These are phyloP conservation scores for Philopedon plagiatum DNA, from an alignment of 2,888 invertebrate species.

Conservation along the genomic window DNA sequence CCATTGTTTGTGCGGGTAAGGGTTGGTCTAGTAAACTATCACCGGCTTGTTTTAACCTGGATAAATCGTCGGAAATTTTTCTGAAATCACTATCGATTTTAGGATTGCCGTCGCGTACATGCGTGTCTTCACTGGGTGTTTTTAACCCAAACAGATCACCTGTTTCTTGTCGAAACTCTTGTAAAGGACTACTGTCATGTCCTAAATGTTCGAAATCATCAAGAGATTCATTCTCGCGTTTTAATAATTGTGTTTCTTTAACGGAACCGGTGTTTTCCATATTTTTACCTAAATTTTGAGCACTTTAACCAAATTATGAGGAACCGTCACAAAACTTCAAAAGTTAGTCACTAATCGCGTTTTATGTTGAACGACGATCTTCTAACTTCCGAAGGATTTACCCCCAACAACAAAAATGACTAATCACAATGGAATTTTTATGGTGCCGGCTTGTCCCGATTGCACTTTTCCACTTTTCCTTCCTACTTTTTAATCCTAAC, in stretches of 20 bases:
- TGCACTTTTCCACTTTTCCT: not conserved
- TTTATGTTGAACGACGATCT: not conserved
- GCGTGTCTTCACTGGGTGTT: slow-evolving; percentile 59
- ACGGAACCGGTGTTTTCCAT: slow-evolving; percentile 13
- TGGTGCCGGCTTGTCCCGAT: not conserved
- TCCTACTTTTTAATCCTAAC: not conserved
- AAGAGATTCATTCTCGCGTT: slow-evolving; percentile 77
- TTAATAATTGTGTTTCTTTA: slow-evolving; percentile 36
- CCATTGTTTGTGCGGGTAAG: slow-evolving; percentile 59
- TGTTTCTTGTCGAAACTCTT: slow-evolving; percentile 59
- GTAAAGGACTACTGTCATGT: slow-evolving; percentile 71
- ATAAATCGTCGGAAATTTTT: slow-evolving; percentile 2
- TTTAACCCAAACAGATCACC: slow-evolving; percentile 66
- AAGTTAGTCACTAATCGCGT: not conserved
- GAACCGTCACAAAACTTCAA: slow-evolving; percentile 1
- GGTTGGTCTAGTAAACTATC: slow-evolving; percentile 48
- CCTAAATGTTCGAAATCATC: slow-evolving; percentile 84
- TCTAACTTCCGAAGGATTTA: not conserved
- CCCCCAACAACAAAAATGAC: not conserved
- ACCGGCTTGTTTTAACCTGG: slow-evolving; percentile 17
- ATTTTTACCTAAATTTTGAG: not conserved
- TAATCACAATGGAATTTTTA: not conserved
- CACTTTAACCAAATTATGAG: not conserved
- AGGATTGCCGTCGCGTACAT: slow-evolving; percentile 49
- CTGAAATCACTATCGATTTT: slow-evolving; percentile 67